These are phyloP conservation scores for Vidua chalybeata DNA, from an alignment of 2,113 vertebrate genomes.

Conservation along the genomic window DNA sequence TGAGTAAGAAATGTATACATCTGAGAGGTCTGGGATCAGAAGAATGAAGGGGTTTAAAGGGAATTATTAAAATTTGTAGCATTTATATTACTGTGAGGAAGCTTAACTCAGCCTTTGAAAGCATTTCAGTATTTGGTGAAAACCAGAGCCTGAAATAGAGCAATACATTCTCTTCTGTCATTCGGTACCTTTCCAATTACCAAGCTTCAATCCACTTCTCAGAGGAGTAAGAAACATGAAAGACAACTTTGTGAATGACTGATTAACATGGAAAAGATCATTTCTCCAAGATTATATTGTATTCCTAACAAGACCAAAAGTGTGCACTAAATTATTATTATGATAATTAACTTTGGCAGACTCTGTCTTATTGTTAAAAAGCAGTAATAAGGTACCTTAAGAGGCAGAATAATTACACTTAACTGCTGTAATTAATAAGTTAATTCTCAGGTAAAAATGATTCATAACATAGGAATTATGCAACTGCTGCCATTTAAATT, in stretches of 20 bases:
- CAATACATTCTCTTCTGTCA: slow-evolving; percentile 14
- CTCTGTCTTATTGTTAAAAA: slow-evolving; percentile 69
- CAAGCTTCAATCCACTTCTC: slow-evolving; percentile 35
- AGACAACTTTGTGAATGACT: slow-evolving; percentile 56
- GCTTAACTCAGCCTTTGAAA: not conserved
- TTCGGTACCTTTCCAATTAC: slow-evolving; percentile 13
- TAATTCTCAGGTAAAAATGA: slow-evolving; percentile 70
- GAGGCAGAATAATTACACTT: slow-evolving; percentile 75
- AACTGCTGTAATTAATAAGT: slow-evolving; percentile 78
- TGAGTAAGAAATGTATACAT: not conserved
- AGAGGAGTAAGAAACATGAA: slow-evolving; percentile 35
- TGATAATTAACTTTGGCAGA: slow-evolving; percentile 70
- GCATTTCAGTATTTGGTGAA: not conserved
- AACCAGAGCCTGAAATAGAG: not conserved
- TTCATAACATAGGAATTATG: slow-evolving; percentile 59
- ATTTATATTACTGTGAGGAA: not conserved
- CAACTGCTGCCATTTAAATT: slow-evolving; percentile 62
- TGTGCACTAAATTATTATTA: slow-evolving; percentile 70
- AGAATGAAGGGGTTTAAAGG: not conserved
- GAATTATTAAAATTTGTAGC: not conserved
- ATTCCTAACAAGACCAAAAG: slow-evolving; percentile 62
- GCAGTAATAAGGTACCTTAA: slow-evolving; percentile 71
- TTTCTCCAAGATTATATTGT: slow-evolving; percentile 64
- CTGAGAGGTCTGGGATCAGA: not conserved
- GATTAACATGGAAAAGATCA: slow-evolving; percentile 58